Base-by-base conservation (phyloP, 2,113 vertebrate species). In the Caloenas nicobarica region DNA sequence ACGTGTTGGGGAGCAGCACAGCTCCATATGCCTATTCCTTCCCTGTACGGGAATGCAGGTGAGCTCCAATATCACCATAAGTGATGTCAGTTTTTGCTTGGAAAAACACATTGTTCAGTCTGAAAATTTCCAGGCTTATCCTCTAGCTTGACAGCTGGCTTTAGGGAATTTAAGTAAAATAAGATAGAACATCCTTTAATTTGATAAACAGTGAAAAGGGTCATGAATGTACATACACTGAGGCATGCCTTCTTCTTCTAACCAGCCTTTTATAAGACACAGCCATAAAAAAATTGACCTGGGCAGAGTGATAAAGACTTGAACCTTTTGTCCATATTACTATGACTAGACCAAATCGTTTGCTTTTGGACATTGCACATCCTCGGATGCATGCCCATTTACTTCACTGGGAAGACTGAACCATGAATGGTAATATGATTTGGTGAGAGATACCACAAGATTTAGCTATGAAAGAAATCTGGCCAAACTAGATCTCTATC, bases 61-160 rank as follows among this genome's bases (percentile, higher is more conserved):
- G 53, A 96, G 33, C 53, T 90, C 50, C 68, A 73, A 3, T 60
- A 58, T 66, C 56, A 61, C 69, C 9, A 0, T n/a, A 77, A 68
- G 22, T 25, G 56, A 29, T 1, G 6, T n/a, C 69, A 86, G 34
- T 46, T 90, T 78, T 88, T 62, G 22, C 60, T 88, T 88, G 60
- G 54, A 89, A 73, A 89, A 94, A 24, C 25, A 65, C 36, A 38
- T 70, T 2, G 1, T 60, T 89, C 33, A 78, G n/a, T 36, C 68
- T 90, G 82, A 93, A 80, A 33, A 86, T 94, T 91, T 95, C 66
- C 64, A 81, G 80, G 34, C 24, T 66, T 90, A 42, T 79, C 53
- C 57, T 58, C 40, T 76, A n/a, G 23, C 48, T 83, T 81, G 62
- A 71, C 2, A 3, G 57, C 50, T 70, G 56, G 48, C 72, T 88